Evolutionary conservation across 1,140 invertebrate species (phyloP), one percentile per base, ranked within the genome.

Genomic region (Chionoecetes opilio): DNA sequence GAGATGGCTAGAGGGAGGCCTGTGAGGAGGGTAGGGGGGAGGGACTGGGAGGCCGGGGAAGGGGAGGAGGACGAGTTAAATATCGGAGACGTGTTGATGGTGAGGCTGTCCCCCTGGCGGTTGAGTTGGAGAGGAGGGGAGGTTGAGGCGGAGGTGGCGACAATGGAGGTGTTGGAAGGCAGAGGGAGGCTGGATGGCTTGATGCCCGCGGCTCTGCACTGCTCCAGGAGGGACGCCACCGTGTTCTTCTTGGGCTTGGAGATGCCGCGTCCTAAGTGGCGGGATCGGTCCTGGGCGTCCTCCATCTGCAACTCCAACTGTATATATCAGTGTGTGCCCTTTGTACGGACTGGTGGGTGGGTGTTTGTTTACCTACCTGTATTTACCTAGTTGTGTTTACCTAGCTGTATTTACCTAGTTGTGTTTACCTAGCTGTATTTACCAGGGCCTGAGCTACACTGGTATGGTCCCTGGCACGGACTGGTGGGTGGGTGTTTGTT

Each of bases 201-300:
- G 41, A 96, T 96, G 32, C 96, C 95, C 29, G 96, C 96, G 31
- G 96, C 96, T n/a, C 96, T 46, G 89, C 96, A 96, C 86, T 96
- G 96, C 63, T 98, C 98, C 34, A 99, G 97, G 38, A 99, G 97
- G 34, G 98, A 99, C 0, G 98, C 98, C 0, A 99, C 98, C 0
- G 98, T 99, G 96, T 99, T 99, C 97, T 99, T 99, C 97, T 99
- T 99, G 37, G 98, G 98, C 96, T 98, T 98, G 96, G 98, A 98
- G 3, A 98, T 98, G 0, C 98, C 98, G 3, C 98, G 97, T 11
- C 98, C 98, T 11, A 99, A 97, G 97, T 99, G 98, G 21, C 98
- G 97, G 21, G 95, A 85, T 41, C 95, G 53, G 38, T 96, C 96
- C 90, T 95, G 95, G 5, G 88, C 95, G 84, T 96, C 95, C 89